Conservation (phyloP, 2,888 invertebrate species). For the Julus scanicus region DNA sequence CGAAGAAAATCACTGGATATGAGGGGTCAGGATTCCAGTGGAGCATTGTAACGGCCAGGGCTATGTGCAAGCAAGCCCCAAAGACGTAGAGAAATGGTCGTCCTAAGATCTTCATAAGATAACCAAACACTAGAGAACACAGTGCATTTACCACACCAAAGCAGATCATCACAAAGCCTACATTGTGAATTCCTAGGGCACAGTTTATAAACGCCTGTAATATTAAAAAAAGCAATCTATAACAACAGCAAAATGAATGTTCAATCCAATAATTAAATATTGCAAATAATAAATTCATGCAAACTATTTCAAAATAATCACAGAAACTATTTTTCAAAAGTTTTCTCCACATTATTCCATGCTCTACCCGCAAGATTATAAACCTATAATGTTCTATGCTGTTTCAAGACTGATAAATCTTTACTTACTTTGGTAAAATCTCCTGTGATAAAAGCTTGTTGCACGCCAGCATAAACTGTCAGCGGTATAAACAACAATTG, state of each 20-base stretch:
- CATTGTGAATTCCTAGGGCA: slow-evolving; percentile 83
- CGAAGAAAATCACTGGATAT: slow-evolving; percentile 82
- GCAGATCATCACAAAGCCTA: slow-evolving; percentile 97
- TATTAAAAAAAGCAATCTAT: background rate
- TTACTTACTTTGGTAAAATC: slow-evolving; percentile 67
- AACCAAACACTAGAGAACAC: slow-evolving; percentile 90
- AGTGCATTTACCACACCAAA: slow-evolving; percentile 94
- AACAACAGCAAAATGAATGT: background rate
- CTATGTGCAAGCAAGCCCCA: slow-evolving; percentile 80
- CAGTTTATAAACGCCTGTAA: slow-evolving; percentile 85
- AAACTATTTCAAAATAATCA: too few species aligned
- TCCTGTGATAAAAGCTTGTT: slow-evolving; percentile 95
- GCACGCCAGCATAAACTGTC: slow-evolving; percentile 96
- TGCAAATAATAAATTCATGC: too few species aligned
- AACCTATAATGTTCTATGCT: background rate
- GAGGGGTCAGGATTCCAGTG: slow-evolving; percentile 88
- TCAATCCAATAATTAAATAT: too few species aligned
- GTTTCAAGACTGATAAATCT: too few species aligned
- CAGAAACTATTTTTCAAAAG: too few species aligned
- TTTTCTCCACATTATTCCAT: too few species aligned
- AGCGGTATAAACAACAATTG: slow-evolving; percentile 94
- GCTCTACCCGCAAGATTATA: background rate
- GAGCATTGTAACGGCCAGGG: slow-evolving; percentile 81
- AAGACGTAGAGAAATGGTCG: slow-evolving; percentile 82
- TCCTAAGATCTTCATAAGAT: slow-evolving; percentile 91